Percentiles rank a stretch among this genome's conserved stretches.
phyloP scores from a whole-genome alignment of 2,888 invertebrate genomes.

The Drosophila anceps region DNA sequence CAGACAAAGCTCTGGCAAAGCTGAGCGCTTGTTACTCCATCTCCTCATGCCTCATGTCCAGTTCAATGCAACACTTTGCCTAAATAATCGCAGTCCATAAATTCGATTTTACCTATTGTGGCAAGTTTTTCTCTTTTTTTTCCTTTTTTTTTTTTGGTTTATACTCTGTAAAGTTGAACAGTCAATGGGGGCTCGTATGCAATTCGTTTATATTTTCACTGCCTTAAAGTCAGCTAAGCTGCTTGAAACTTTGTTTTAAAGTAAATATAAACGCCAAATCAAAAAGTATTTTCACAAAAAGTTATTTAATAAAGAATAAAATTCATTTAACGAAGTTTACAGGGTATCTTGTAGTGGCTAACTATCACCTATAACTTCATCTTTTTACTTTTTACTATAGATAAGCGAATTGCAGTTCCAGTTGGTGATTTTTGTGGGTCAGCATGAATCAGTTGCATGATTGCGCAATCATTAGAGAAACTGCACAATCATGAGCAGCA shows the following conservation, averaged over 20 bases:
- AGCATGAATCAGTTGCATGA: constrained; percentile 64
- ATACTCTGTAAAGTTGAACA: background rate
- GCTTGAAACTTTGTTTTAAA: background rate
- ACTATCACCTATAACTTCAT: background rate
- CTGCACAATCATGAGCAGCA: constrained; percentile 54
- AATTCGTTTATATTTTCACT: background rate
- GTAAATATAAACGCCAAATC: background rate
- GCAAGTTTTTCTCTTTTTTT: constrained; percentile 9
- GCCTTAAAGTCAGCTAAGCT: background rate
- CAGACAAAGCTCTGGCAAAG: constrained; percentile 7
- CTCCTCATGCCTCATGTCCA: constrained; percentile 32
- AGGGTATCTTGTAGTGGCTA: background rate
- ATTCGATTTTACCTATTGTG: constrained; percentile 44
- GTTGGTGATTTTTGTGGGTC: constrained; percentile 62
- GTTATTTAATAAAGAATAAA: background rate
- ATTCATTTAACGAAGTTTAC: background rate
- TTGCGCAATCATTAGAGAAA: constrained; percentile 59
- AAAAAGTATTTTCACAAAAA: background rate
- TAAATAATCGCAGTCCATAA: constrained; percentile 65
- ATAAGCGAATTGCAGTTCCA: constrained; percentile 47
- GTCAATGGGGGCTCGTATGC: too few relatives aligned
- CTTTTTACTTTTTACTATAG: constrained; percentile 25
- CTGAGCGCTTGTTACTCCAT: constrained; percentile 1
- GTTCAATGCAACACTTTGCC: constrained; percentile 55
- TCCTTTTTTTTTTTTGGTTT: constrained; percentile 5